phyloP scores from a whole-genome alignment of 2,113 vertebrate species.

The Pimephales promelas region DNA sequence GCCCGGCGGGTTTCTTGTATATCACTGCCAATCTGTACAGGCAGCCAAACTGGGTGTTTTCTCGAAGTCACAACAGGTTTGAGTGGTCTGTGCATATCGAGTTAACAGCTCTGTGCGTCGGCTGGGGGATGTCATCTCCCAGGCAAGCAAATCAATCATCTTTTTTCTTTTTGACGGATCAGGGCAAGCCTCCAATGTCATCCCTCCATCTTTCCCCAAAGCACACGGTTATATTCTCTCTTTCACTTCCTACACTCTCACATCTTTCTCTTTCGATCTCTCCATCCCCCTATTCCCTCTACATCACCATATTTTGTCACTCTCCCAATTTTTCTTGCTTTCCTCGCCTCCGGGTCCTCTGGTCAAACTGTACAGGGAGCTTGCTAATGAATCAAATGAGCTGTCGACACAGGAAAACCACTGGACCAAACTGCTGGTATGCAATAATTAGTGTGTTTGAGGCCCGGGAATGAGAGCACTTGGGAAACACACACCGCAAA shows the following conservation, averaged over 20 bases:
- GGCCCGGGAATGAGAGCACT: constrained; percentile 60
- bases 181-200: constrained; percentile 63
- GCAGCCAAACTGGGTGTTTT: constrained; percentile 62
- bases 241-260: neutral
- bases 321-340: constrained; percentile 55
- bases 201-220: constrained; percentile 36
- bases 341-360: constrained; percentile 60
- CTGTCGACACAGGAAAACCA: constrained; percentile 68
- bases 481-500: constrained; percentile 8
- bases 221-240: neutral
- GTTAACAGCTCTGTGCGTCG: constrained; percentile 74
- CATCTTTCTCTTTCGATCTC: neutral
- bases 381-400: constrained; percentile 75
- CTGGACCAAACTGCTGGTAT: constrained; percentile 45
- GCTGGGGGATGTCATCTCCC: constrained; percentile 66
- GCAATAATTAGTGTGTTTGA: constrained; percentile 75
- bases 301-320: neutral
- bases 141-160: constrained; percentile 74
- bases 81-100: constrained; percentile 63
- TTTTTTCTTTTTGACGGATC: constrained; percentile 70
- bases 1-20: neutral
- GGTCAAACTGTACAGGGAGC: constrained; percentile 64
- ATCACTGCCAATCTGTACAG: constrained; percentile 42
- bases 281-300: neutral
- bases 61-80: constrained; percentile 72